Conservation (phyloP, 2,888 invertebrate genomes). For the Trachelus iudaicus region DNA sequence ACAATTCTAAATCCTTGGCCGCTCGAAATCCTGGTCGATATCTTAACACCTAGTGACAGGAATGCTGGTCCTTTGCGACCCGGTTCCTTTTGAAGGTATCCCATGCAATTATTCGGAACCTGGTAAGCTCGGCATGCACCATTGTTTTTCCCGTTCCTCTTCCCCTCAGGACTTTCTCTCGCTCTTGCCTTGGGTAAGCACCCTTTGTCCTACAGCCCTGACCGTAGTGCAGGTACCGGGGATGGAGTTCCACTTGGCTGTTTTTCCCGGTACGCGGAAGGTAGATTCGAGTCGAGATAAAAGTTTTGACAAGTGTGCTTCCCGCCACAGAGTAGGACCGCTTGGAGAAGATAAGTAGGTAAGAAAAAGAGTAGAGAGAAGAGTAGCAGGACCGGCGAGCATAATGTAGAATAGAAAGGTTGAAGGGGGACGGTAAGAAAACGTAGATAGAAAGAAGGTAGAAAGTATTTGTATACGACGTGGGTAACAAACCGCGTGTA, state of each 20-base stretch:
- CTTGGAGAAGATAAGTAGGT: slow-evolving; percentile 4
- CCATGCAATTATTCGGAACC: slow-evolving; percentile 57
- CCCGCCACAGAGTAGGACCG: slow-evolving; percentile 5
- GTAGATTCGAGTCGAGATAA: slow-evolving; percentile 46
- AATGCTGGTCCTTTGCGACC: slow-evolving; percentile 30
- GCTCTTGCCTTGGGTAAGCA: slow-evolving; percentile 3
- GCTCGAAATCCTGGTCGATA: slow-evolving; percentile 25
- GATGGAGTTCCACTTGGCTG: slow-evolving; percentile 25
- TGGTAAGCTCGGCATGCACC: slow-evolving; percentile 29
- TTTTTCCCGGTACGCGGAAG: slow-evolving; percentile 32
- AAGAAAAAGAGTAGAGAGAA: neutral
- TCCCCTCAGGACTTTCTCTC: slow-evolving; percentile 10
- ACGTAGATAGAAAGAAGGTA: slow-evolving; percentile 4
- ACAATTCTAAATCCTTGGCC: slow-evolving; percentile 45
- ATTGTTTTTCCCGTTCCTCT: neutral
- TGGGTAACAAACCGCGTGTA: neutral
- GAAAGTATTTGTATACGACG: slow-evolving; percentile 10
- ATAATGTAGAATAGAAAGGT: neutral
- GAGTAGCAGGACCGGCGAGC: neutral
- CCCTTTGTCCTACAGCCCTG: neutral
- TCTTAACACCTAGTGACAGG: slow-evolving; percentile 54
- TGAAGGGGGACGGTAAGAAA: neutral
- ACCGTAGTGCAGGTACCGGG: slow-evolving; percentile 17
- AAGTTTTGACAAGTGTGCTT: slow-evolving; percentile 55
- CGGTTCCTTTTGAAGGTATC: slow-evolving; percentile 56